Evolutionary conservation across 1,140 invertebrate genomes (phyloP), one percentile per base, ranked within the genome.

Genomic region (Drosophila oshimai): DNA sequence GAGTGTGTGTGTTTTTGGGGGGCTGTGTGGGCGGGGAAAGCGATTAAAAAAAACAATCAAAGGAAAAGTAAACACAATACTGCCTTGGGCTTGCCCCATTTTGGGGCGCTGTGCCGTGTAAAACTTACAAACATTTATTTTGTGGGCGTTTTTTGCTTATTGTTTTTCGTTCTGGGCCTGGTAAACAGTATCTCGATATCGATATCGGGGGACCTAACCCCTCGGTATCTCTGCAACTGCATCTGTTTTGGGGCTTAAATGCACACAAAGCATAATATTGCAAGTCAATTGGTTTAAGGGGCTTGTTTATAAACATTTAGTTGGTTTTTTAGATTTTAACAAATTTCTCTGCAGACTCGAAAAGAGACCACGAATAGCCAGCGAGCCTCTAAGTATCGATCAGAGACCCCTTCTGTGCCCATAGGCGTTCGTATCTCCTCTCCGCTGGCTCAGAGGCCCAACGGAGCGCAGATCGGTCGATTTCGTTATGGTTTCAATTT

Each of bases 251-350:
- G 41, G 47, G 42, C 64, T 45, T 72, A 87, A 86, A 86, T 86
- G 81, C 80, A 86, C 80, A 86, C 83, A 86, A 80, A 86, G 80
- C 81, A 80, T 67, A 86, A 76, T 87, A 87, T 86, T 80, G 45
- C 57, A 87, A 65, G 71, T 75, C 61, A 78, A 62, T 73, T 58
- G 64, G 51, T 62, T 86, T 74, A 70, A 74, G 50, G 74, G 57
- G 60, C 80, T 67, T 84, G 61, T 79, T 80, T 75, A 72, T 80
- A 86, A 84, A 87, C 81, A 60, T 76, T 86, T 72, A 86, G 55
- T 77, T 72, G 68, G 42, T 74, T 62, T 42, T 36, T 65, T 65
- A 50, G 62, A 57, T 65, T 87, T 75, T 80, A 87, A 86, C 80
- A 87, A 86, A 80, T 72, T 47, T 50, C 31, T 46, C 37, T 50